phyloP scores from a whole-genome alignment of 2,888 invertebrate genomes.

The Drosophila demipolita region DNA sequence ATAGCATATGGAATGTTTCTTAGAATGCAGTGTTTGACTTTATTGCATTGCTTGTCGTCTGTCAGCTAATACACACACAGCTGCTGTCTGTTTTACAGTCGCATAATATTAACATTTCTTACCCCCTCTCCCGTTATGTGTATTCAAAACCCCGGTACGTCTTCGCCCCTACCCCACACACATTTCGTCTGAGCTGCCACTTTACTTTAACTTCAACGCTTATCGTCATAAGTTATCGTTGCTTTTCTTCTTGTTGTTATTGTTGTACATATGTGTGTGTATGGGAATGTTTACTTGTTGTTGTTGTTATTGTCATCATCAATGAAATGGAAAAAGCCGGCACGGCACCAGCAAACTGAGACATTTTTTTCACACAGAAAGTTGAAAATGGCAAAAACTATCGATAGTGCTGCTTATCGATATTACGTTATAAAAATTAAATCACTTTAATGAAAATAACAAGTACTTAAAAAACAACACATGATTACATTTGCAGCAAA shows the following conservation, averaged over 20 bases:
- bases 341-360: conserved; percentile 5
- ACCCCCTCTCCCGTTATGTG: neutral
- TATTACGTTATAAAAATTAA: neutral
- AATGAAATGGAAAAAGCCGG: conserved; percentile 39
- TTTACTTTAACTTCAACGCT: conserved; percentile 44
- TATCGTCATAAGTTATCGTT: conserved; percentile 32
- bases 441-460: neutral
- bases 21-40: conserved; percentile 8
- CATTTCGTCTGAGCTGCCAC: conserved; percentile 37
- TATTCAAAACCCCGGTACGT: conserved; percentile 18
- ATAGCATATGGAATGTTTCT: conserved; percentile 29
- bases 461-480: neutral
- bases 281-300: conserved; percentile 18
- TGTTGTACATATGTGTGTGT: conserved; percentile 2
- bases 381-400: neutral
- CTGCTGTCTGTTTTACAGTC: neutral
- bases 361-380: conserved; percentile 3
- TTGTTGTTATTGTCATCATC: conserved; percentile 50
- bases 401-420: neutral
- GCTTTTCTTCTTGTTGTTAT: conserved; percentile 24
- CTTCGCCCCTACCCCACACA: neutral
- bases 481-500: neutral
- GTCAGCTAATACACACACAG: conserved; percentile 10
- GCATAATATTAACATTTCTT: conserved; percentile 21
- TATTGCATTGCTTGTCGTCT: conserved; percentile 24